Base-by-base conservation (phyloP, 2,113 vertebrate genomes). In the Tragelaphus scriptus region DNA sequence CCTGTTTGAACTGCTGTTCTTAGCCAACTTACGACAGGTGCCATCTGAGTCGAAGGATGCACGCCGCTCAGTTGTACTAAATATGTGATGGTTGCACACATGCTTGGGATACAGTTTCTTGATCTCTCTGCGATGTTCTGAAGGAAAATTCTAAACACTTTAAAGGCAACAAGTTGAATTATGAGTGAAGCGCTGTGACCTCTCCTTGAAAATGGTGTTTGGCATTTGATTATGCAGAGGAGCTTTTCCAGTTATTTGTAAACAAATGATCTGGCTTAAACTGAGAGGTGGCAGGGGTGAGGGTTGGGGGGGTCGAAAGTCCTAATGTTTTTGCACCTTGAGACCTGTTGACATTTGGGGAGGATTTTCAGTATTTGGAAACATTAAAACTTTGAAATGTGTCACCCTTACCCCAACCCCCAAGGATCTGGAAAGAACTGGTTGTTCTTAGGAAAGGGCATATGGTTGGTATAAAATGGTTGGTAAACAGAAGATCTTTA, bases 1-100 rank as follows among this genome's bases (percentile, higher is more conserved):
- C 91, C 65, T 97, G 96, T 97, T 97, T 79, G 91, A 94, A 88
- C 92, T 92, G 85, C 85, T 58, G 85, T 93, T 97, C 97, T 97
- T 98, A 97, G 98, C 97, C 98, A 98, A 71, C 86, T 95, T 97
- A 68, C 86, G 95, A 97, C 98, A 98, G 98, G 98, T 98, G 98
- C 96, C 97, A 8, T 88, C 91, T 40, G 94, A 97, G 94, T 56
- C 55, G 47, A 68, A 63, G 82, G 97, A 91, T 56, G 97, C 97
- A 85, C 88, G 92, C 80, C 77, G 97, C 97, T 98, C 92, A 93
- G 4, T 90, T 96, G 97, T 90, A 59, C 96, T 98, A 14, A 98
- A 94, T 98, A 94, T 93, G 16, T 53, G n/a, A 32, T 59, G 23
- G 55, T 36, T 19, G 55, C 63, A 25, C 26, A 30, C 13, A 6